Base-by-base conservation (phyloP, 2,797 vertebrate genomes). In the Tragelaphus eurycerus region DNA sequence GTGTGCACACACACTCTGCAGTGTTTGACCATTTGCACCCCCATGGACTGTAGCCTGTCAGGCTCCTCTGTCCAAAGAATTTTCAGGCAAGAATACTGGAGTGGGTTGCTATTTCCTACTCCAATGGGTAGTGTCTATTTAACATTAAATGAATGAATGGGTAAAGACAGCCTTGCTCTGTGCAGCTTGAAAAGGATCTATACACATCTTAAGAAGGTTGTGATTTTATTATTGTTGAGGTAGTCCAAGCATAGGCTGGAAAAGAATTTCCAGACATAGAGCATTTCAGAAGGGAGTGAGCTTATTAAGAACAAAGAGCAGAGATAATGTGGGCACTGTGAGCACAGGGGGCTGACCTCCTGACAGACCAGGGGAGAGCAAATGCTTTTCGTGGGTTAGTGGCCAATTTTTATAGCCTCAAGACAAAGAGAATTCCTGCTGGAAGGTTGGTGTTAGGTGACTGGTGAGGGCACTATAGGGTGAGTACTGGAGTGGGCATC, bases 1-100 rank as follows among this genome's bases (percentile, higher is more conserved):
- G 67, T 38, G 34, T 71, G 17, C 19, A 38, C 2, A 0, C 1
- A 0, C 67, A 7, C 34, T 71, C 21, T 1, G 3, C 1, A 0
- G 5, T 23, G 19, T 71, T 23, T 38, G 34, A 71, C 34, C 67
- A 6, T 38, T 71, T 23, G 34, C 34, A 71, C 38, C 19, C 67
- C 34, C 67, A 38, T 1, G 19, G 10, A 71, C 64, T 38, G 64
- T 71, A 21, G 19, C 64, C 19, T 21, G 19, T 38, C 64, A 71
- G 67, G 34, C 34, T 38, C 67, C 34, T 71, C 34, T 71, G 11
- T 71, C 67, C 34, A 38, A 13, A 71, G 67, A 38, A 38, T 71
- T 38, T 38, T 71, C 34, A 71, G 67, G 19, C 19, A 71, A 71
- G 67, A 71, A 23, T 38, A 71, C 67, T 0, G 19, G 34, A 71